Evolutionary conservation across 2,888 invertebrate genomes (phyloP).

Genomic region (Rutpela maculata): DNA sequence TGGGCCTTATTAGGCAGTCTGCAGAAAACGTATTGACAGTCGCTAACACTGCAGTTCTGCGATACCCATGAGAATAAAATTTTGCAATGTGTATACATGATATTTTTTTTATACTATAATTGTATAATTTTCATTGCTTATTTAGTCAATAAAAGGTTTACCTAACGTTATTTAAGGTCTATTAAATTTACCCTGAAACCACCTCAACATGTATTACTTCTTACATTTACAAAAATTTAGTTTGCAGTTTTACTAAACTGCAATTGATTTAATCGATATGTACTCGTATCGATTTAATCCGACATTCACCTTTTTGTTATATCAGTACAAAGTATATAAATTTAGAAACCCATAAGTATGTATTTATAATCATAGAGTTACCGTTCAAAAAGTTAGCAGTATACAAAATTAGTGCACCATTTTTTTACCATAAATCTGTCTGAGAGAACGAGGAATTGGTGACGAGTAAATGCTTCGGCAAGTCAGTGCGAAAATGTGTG

Average conservation of each 20-base stretch:
- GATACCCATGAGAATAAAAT: too few relatives aligned
- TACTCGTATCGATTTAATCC: background rate
- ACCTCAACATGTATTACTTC: background rate
- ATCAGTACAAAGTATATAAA: background rate
- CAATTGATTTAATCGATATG: too few relatives aligned
- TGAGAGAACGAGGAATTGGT: too few relatives aligned
- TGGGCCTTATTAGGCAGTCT: too few relatives aligned
- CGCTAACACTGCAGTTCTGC: too few relatives aligned
- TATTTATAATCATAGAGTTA: background rate
- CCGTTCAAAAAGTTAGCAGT: background rate
- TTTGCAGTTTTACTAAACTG: too few relatives aligned
- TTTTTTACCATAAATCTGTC: background rate
- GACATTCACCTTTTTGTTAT: background rate
- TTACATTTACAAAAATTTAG: background rate
- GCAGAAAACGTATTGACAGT: too few relatives aligned
- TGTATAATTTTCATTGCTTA: slow-evolving; percentile 1
- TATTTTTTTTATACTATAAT: background rate
- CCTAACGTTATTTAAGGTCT: background rate
- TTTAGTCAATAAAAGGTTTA: slow-evolving; percentile 24
- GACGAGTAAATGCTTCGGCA: too few relatives aligned
- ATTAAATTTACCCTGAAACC: slow-evolving; percentile 5
- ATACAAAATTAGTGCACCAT: slow-evolving; percentile 12
- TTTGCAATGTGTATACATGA: background rate
- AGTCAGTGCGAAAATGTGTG: background rate
- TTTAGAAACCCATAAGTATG: background rate